Evolutionary conservation across 2,113 vertebrate species (phyloP), one percentile per base, ranked within the genome.

Genomic region (Microcebus murinus): DNA sequence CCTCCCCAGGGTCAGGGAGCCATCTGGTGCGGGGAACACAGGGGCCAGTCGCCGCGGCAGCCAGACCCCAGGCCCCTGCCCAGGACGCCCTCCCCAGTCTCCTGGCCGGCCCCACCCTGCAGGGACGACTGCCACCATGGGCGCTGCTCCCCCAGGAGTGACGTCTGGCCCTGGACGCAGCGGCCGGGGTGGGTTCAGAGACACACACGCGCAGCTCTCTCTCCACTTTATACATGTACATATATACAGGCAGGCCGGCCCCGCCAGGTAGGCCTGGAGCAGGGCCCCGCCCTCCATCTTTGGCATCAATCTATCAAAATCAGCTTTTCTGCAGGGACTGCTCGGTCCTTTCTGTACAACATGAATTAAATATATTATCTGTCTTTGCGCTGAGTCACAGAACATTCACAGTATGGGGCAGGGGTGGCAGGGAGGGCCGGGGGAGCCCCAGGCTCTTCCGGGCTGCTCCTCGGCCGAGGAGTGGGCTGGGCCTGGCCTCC

Each of bases 281-380:
- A 77, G 82, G 31, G 82, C 93, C 73, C 87, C 34, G 1, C 59
- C 95, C 81, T 90, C 91, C 21, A 7, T 80, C 97, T 96, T 96
- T 23, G 36, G 95, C 97, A 98, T 95, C 95, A 71, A 90, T 79
- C 96, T 95, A 34, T 95, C 97, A 94, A 90, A 97, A 95, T 31
- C 1, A 21, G 79, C 97, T 96, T 59, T 96, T 82, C 96, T 94
- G 95, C 81, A 96, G 0, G n/a, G 73, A 17, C 61, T 18, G 39
- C 52, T 70, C 2, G 12, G 87, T 96, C 88, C 67, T 2, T 0
- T 97, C 96, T 96, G 95, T 90, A 94, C 96, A 96, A 76, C 74
- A 70, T 74, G 81, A 97, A 96, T 97, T 98, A 98, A 98, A 98
- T 98, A 98, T 96, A 96, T 98, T 95, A 94, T 94, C 27, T 48